These are phyloP conservation scores for Apogon talboti DNA, from an alignment of 2,797 vertebrate species.

Conservation along the genomic window DNA sequence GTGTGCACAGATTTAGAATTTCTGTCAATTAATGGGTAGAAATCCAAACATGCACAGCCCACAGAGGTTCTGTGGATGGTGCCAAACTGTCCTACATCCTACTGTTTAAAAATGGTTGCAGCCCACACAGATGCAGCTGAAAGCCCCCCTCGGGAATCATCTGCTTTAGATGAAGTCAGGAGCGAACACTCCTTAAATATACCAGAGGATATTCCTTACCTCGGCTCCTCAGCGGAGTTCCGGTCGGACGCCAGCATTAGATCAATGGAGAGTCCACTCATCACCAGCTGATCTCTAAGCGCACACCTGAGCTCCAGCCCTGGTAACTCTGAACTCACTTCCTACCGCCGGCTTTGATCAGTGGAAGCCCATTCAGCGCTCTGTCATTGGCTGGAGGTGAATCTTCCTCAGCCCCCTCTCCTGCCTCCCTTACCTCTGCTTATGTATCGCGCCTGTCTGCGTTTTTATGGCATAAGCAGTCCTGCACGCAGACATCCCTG, in stretches of 20 bases:
- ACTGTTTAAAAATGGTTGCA: background rate
- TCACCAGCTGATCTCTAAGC: constrained; percentile 64
- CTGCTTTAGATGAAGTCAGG: constrained; percentile 37
- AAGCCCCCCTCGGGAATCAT: constrained; percentile 17
- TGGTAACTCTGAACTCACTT: constrained; percentile 62
- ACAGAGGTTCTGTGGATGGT: constrained; percentile 1
- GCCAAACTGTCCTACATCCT: constrained; percentile 13
- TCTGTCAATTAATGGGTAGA: constrained; percentile 49
- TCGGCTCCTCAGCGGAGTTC: constrained; percentile 45
- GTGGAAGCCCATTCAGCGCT: constrained; percentile 14
- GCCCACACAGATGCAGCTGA: constrained; percentile 2
- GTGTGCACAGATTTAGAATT: constrained; percentile 56
- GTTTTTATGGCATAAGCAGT: constrained; percentile 4
- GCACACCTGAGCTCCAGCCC: constrained; percentile 59
- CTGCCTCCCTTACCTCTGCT: constrained; percentile 1
- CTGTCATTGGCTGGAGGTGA: constrained; percentile 3
- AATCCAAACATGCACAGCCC: constrained; percentile 29
- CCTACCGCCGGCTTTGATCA: constrained; percentile 41
- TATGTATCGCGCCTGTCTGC: constrained; percentile 12
- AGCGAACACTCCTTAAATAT: constrained; percentile 39
- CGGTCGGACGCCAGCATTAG: constrained; percentile 32
- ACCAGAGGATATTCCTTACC: constrained; percentile 31
- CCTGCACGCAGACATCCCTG: constrained; percentile 24
- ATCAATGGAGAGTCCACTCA: constrained; percentile 59
- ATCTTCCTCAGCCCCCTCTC: constrained; percentile 11